phyloP scores from a whole-genome alignment of 2,888 invertebrate genomes.

The Tribolium freemani region DNA sequence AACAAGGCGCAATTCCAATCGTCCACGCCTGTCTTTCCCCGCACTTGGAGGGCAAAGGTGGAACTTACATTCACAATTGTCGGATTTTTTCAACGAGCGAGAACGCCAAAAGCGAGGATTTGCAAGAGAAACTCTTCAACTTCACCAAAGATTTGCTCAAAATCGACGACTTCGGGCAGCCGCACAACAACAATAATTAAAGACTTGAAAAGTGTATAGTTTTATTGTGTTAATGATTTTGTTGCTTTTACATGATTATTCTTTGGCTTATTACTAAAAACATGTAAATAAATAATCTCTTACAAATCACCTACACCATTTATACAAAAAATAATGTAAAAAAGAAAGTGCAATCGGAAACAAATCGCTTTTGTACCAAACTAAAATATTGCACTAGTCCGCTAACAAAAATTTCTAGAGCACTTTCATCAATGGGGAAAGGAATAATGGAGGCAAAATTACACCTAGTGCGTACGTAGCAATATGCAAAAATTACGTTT shows the following conservation, averaged over 20 bases:
- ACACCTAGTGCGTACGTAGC: background rate
- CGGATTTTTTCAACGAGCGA: constrained; percentile 71
- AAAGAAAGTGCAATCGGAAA: constrained; percentile 28
- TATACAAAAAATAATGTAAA: constrained; percentile 27
- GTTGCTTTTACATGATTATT: constrained; percentile 39
- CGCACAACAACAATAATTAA: constrained; percentile 18
- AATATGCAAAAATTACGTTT: background rate
- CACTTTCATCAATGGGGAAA: constrained; percentile 3
- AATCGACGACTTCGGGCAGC: constrained; percentile 68
- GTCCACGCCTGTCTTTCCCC: constrained; percentile 83
- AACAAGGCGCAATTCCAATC: constrained; percentile 84
- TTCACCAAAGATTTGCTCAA: constrained; percentile 75
- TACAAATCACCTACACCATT: constrained; percentile 43
- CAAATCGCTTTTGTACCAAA: constrained; percentile 5
- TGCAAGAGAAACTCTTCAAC: constrained; percentile 78
- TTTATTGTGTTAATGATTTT: constrained; percentile 37
- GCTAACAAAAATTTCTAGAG: constrained; percentile 25
- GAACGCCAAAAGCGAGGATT: constrained; percentile 67
- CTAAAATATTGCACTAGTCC: constrained; percentile 37
- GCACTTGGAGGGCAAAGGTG: constrained; percentile 80
- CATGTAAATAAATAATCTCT: constrained; percentile 41
- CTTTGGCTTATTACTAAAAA: constrained; percentile 41
- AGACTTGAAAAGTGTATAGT: constrained; percentile 36
- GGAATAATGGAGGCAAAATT: background rate
- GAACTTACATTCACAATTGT: constrained; percentile 87